Base-by-base conservation (phyloP, 1,140 invertebrate genomes). In the Drosophila eugracilis region DNA sequence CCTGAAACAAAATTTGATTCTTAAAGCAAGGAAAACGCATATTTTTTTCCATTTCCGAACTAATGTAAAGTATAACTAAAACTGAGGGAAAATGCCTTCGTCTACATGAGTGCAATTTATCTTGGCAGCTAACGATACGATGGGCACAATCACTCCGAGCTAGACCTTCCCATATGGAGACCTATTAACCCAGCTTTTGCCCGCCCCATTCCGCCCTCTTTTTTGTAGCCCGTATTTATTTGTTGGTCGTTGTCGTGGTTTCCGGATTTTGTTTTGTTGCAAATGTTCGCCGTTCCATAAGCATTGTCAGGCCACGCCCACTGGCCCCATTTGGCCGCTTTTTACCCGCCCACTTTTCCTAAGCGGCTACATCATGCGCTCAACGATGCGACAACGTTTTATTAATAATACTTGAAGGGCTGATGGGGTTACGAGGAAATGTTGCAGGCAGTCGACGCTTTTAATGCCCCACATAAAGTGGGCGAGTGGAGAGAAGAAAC, bases 321-420 rank as follows among this genome's bases (percentile, higher is more conserved):
- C 42, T 75, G 71, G 49, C 53, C 71, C 45, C 70, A 65, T 75
- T 75, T 59, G 39, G 28, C 60, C 57, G 15, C 57, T 55, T 55
- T 59, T 59, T 21, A 15, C 9, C 19, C 26, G 9, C 32, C n/a
- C 4, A 21, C 14, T 30, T 36, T 36, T 41, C 17, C 58, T 22
- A 54, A 65, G 26, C 44, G 32, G 60, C 28, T 67, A 65, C 63
- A 62, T 67, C 63, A 67, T 67, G 63, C 63, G 63, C 45, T 66
- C 59, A 62, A 67, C 63, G 63, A 67, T 67, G 63, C 65, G 65
- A 67, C 65, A 67, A 67, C 65, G 65, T 67, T 75, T 75, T 75
- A 75, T 75, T 75, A 75, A 75, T 75, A 75, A 75, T 75, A 75
- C 72, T 75, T 75, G 72, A 75, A 75, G 63, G 54, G 32, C 71